Base-by-base conservation (phyloP, 2,888 invertebrate species). In the Heliconius hortense region DNA sequence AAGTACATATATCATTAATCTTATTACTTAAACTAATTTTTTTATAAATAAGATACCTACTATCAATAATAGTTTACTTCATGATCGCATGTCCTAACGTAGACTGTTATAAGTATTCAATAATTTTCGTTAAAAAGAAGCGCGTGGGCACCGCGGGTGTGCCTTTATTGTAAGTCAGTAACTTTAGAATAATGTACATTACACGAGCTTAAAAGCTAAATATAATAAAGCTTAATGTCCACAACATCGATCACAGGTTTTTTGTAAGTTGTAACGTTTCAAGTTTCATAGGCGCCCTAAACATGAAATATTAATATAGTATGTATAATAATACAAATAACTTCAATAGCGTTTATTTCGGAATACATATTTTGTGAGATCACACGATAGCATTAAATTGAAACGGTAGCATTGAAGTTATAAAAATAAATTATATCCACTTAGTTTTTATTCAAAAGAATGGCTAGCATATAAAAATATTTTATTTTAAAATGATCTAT, bases 131-230 rank as follows among this genome's bases (percentile, higher is more conserved):
- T 48, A 48, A 48, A 48, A 48, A 48, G 48, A 18, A 48, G 18
- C 48, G 48, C 48, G 83, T 83, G 82, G 82, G 83, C 91, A 88
- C 92, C 86, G 90, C 92, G 88, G 93, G 48, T 18, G 48, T 88
- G 85, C 90, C 85, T 88, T 87, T 84, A 86, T 87, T 89, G 86
- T 85, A 89, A 89, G 85, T 87, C 88, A 90, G 89, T 92, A 92
- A 92, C 86, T 92, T 90, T 90, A 86, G 89, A 89, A 89, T 90
- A 91, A 90, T 90, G 90, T 88, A 90, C 85, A 89, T 77, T 77
- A 90, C 89, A 88, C 87, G 86, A 88, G 88, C 86, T 88, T 90
- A 89, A 88, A 86, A 48, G 21, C 28, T 88, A 88, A 64, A 63
- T 70, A 67, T 43, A 64, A 53, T 24, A 43, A 88, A 86, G 88